Base-by-base conservation (phyloP, 2,888 invertebrate genomes). In the Caenorhabditis parvicauda region DNA sequence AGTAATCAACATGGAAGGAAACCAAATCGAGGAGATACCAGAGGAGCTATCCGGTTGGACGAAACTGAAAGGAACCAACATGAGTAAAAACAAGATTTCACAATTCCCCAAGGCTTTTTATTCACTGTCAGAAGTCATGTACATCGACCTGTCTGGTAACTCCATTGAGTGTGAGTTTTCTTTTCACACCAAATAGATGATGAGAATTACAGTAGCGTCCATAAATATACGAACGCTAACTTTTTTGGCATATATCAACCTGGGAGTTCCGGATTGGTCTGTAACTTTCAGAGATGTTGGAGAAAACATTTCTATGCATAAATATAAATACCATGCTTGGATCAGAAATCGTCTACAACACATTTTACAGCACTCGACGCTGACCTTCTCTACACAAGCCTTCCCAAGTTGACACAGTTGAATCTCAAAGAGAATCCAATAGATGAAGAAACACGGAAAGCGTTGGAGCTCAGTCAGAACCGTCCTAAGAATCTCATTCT, bases 1-100 rank as follows among this genome's bases (percentile, higher is more conserved):
- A 75, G 76, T 75, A 37, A 50, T 76, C 29, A 76, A 75, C 59
- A 65, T 76, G 61, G 72, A 70, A 37, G 59, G 64, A 22, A 76
- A 76, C 54, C 54, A 72, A 41, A 51, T 76, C 32, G 37, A 47
- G 0, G 74, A 76, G 43, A 43, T 76, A 17, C 74, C 76, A 0
- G 64, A 66, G 21, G 76, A 76, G 52, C 45, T 76, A 19, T 50
- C 42, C 12, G 44, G 47, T 21, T 76, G 76, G 76, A 64, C 50
- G 1, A 42, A 42, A 4, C 52, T 76, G 49, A 69, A 64, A 42
- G 76, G 72, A 9, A 46, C 75, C 35, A 76, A 75, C 38, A 59
- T 68, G 4, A 56, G 72, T 6, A 60, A 65, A 21, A 76, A 76
- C 57, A 51, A 60, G n/a, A 54, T 76, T 21, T 48, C 46, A n/a